Percentiles rank a stretch among this genome's conserved stretches.
phyloP scores from a whole-genome alignment of 2,797 vertebrate genomes.

The Pipistrellus pygmaeus region DNA sequence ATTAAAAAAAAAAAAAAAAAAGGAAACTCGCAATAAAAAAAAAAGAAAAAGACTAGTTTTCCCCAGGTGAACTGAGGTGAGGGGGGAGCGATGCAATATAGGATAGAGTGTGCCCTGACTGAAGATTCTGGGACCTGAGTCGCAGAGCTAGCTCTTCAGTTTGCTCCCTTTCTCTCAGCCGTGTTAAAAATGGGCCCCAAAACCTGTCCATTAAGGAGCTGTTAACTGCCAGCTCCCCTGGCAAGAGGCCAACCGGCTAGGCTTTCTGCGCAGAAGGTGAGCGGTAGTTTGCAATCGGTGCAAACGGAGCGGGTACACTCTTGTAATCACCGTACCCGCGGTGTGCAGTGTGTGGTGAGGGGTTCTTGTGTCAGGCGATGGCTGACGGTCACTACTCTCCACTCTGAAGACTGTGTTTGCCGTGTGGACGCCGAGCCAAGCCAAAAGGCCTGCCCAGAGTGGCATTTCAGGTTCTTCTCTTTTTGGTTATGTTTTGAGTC shows the following conservation, averaged over 20 bases:
- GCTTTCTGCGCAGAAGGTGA: not conserved
- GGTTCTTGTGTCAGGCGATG: not conserved
- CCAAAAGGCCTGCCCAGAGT: not conserved
- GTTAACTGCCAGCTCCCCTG: not conserved
- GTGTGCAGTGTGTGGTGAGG: not conserved
- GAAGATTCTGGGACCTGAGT: not conserved
- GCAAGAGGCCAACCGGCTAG: not conserved
- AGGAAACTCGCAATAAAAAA: not conserved
- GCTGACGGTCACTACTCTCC: not conserved
- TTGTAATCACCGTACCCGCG: rapidly evolving
- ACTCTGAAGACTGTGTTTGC: not conserved
- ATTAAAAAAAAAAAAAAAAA: too few species aligned
- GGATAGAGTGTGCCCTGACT: rapidly evolving
- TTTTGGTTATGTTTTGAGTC: not conserved
- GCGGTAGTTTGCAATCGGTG: not conserved
- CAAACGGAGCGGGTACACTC: not conserved
- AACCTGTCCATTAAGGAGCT: not conserved
- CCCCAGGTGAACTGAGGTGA: not conserved
- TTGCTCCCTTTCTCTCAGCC: not conserved
- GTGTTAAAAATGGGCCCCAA: not conserved
- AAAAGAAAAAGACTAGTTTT: not conserved
- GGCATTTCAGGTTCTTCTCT: conserved; percentile 40
- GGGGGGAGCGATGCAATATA: rapidly evolving
- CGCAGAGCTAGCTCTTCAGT: not conserved
- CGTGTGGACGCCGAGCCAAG: not conserved